A percentile compares a stretch with the other conserved stretches of the same genome.
Evolutionary conservation across 2,113 vertebrate species (phyloP).

Genomic region (Neogobius melanostomus): DNA sequence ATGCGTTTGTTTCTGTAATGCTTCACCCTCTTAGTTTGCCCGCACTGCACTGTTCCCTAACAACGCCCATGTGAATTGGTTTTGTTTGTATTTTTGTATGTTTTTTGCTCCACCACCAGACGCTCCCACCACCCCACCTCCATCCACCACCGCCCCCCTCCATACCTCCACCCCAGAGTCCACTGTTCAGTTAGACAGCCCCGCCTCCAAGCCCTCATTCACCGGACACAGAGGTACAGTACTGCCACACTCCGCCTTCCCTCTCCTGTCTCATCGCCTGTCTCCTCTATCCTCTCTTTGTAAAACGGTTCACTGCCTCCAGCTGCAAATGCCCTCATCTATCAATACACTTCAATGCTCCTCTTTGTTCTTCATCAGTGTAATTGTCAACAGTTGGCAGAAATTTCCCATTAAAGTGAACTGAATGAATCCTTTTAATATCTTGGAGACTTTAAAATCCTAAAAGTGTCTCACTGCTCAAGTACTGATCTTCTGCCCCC

Average conservation of each 20-base stretch:
- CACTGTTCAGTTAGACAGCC: slow-evolving; percentile 88
- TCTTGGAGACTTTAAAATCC: slow-evolving; percentile 11
- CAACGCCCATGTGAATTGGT: slow-evolving; percentile 40
- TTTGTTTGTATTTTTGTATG: slow-evolving; percentile 78
- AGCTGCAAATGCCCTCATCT: slow-evolving; percentile 4
- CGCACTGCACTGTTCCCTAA: slow-evolving; percentile 33
- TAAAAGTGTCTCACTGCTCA: slow-evolving; percentile 29
- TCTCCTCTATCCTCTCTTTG: slow-evolving; percentile 2
- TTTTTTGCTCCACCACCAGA: slow-evolving; percentile 91
- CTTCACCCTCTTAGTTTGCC: slow-evolving; percentile 30
- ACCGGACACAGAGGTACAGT: slow-evolving; percentile 93
- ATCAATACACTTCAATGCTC: not conserved
- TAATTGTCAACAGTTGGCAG: not conserved
- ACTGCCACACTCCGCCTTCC: slow-evolving; percentile 59
- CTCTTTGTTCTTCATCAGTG: not conserved
- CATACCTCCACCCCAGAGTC: slow-evolving; percentile 92
- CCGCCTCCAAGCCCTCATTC: slow-evolving; percentile 86
- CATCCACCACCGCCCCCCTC: slow-evolving; percentile 93
- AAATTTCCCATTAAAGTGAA: not conserved
- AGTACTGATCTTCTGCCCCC: slow-evolving; percentile 30
- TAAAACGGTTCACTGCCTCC: slow-evolving; percentile 15
- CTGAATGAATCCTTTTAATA: slow-evolving; percentile 1
- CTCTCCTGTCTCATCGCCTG: slow-evolving; percentile 18
- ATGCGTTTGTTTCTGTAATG: slow-evolving; percentile 5
- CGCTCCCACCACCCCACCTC: slow-evolving; percentile 90